Evolutionary conservation across 2,113 vertebrate genomes (phyloP).

Genomic region (Nothocercus nigrocapillus): DNA sequence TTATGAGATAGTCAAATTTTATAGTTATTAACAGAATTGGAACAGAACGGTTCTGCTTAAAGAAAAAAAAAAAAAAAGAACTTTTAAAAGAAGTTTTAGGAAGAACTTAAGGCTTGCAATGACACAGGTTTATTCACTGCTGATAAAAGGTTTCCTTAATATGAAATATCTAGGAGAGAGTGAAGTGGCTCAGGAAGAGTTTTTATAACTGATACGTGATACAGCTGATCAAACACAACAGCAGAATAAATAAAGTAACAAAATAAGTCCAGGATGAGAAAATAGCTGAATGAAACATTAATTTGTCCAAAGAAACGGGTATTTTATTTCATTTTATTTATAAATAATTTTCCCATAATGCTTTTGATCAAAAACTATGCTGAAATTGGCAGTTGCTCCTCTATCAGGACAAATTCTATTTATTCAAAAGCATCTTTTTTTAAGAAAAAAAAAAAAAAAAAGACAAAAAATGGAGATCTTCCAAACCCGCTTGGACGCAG

Average conservation of each 20-base stretch:
- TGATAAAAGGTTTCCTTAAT: neutral
- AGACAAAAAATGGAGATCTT: no score
- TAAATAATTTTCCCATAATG: neutral
- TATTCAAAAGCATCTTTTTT: neutral
- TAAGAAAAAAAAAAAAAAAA: neutral
- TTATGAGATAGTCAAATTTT: neutral
- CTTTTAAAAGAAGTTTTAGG: neutral
- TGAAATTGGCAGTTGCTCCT: neutral
- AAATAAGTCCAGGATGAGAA: neutral
- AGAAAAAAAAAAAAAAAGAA: neutral
- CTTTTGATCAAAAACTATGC: neutral
- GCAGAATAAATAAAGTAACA: neutral
- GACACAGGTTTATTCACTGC: neutral
- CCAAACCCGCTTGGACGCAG: no score
- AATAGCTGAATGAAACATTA: neutral
- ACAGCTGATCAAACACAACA: neutral
- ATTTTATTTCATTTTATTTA: neutral
- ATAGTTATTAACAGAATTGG: neutral
- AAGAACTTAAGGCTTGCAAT: neutral
- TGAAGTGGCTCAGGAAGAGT: neutral
- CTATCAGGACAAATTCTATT: neutral
- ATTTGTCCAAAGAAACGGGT: neutral
- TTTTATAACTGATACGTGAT: neutral
- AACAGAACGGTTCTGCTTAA: neutral
- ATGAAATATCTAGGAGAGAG: neutral